Evolutionary conservation across 1,140 invertebrate species (phyloP).

Genomic region (Rhizoglyphus robini): DNA sequence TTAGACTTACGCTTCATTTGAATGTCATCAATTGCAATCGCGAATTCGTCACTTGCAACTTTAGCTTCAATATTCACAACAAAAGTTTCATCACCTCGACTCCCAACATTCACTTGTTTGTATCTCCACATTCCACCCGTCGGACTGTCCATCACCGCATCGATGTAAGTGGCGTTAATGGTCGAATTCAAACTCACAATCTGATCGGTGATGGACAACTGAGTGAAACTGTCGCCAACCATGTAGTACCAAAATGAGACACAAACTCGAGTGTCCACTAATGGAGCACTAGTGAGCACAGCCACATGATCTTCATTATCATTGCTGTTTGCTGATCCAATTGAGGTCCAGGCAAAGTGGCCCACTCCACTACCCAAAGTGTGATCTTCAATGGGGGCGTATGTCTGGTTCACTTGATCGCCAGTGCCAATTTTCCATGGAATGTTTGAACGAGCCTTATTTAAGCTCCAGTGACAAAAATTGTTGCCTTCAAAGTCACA

Average conservation of each 20-base stretch:
- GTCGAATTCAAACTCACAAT: no score
- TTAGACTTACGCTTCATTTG: no score
- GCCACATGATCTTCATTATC: constrained; percentile 1
- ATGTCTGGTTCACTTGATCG: constrained; percentile 19
- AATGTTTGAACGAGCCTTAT: constrained; percentile 22
- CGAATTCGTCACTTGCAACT: constrained; percentile 24
- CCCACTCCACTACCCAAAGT: constrained; percentile 26
- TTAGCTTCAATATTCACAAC: background rate
- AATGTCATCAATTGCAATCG: constrained; percentile 36
- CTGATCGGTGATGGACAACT: constrained; percentile 21
- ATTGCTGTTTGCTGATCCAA: background rate
- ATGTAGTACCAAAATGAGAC: constrained; percentile 29
- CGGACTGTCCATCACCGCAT: no score
- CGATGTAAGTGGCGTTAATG: no score
- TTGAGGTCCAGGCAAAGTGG: constrained; percentile 23
- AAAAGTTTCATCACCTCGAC: no score
- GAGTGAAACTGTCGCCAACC: constrained; percentile 22
- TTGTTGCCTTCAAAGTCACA: constrained; percentile 24
- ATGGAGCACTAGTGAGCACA: constrained; percentile 16
- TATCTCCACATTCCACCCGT: no score
- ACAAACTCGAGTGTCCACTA: constrained; percentile 22
- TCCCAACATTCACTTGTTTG: no score
- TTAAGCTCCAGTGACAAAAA: constrained; percentile 22
- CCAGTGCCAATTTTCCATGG: constrained; percentile 17
- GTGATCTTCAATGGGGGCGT: constrained; percentile 24